Conservation (phyloP, 2,888 invertebrate genomes). For the Holacanthella duospinosa region DNA sequence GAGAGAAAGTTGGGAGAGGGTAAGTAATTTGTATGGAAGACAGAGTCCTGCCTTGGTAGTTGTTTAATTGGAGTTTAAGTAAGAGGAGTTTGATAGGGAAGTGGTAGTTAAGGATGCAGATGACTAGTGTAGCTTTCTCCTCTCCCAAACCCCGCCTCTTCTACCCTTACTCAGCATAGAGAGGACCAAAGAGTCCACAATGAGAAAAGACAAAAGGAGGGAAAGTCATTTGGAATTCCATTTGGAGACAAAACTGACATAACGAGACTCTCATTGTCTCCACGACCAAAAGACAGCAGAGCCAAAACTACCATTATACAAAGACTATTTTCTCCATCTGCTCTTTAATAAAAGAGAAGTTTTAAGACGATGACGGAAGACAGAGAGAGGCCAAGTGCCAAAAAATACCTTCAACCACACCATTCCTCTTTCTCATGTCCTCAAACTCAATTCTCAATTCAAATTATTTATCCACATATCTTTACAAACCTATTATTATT, state of each 20-base stretch:
- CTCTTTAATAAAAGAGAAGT: neutral
- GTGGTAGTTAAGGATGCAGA: neutral
- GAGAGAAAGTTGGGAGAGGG: neutral
- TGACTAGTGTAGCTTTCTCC: neutral
- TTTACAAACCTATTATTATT: too few species aligned
- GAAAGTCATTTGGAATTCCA: conserved; percentile 6
- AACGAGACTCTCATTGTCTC: conserved; percentile 1
- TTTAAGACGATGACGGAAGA: neutral
- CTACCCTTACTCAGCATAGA: neutral
- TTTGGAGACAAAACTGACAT: conserved; percentile 1
- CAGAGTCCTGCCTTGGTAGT: neutral
- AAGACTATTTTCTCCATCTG: neutral
- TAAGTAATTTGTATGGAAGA: neutral
- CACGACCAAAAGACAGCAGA: too few species aligned
- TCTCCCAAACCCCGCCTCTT: too few species aligned
- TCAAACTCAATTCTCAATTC: conserved; percentile 1
- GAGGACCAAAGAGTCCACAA: neutral
- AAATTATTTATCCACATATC: too few species aligned
- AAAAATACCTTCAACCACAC: neutral
- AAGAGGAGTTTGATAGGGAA: neutral
- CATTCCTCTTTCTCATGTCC: neutral
- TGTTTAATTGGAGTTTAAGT: neutral
- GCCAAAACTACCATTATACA: neutral
- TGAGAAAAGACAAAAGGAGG: neutral
- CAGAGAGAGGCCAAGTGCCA: neutral